phyloP scores from a whole-genome alignment of 2,888 invertebrate species.

The Oithona nana region DNA sequence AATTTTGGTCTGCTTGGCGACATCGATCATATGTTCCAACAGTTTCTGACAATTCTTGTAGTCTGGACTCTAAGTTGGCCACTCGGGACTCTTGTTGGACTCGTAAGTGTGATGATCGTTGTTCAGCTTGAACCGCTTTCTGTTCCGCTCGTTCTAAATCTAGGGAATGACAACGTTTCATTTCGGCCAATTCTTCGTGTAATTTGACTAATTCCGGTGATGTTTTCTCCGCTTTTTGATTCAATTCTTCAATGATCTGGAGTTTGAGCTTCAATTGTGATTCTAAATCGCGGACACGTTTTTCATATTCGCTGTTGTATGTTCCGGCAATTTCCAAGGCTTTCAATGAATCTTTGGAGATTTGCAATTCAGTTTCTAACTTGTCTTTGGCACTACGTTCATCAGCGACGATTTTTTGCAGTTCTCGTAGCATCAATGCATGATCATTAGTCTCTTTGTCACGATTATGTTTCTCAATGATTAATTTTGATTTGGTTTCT shows the following conservation, averaged over 20 bases:
- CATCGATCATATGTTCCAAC: constrained; percentile 56
- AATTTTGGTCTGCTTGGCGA: constrained; percentile 47
- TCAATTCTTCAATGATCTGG: constrained; percentile 42
- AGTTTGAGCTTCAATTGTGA: constrained; percentile 44
- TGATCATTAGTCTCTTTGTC: constrained; percentile 61
- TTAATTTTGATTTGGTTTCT: constrained; percentile 48
- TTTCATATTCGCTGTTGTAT: constrained; percentile 23
- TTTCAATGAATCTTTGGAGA: constrained; percentile 32
- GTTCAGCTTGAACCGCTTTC: constrained; percentile 46
- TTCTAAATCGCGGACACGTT: constrained; percentile 33
- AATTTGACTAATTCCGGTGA: constrained; percentile 44
- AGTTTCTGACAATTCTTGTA: constrained; percentile 57
- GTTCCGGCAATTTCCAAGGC: constrained; percentile 23
- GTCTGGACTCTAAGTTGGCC: constrained; percentile 47
- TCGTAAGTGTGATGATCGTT: constrained; percentile 44
- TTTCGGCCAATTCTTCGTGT: constrained; percentile 47
- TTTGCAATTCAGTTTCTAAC: constrained; percentile 43
- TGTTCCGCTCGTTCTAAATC: constrained; percentile 43
- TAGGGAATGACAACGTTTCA: constrained; percentile 51
- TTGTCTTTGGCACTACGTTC: constrained; percentile 55
- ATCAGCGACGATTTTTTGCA: constrained; percentile 51
- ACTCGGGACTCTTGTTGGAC: constrained; percentile 55
- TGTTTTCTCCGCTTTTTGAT: constrained; percentile 39
- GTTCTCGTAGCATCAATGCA: constrained; percentile 39
- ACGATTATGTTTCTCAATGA: constrained; percentile 55